Percentiles rank a stretch among this genome's conserved stretches.
phyloP scores from a whole-genome alignment of 2,113 vertebrate species.

The Pholis gunnellus region DNA sequence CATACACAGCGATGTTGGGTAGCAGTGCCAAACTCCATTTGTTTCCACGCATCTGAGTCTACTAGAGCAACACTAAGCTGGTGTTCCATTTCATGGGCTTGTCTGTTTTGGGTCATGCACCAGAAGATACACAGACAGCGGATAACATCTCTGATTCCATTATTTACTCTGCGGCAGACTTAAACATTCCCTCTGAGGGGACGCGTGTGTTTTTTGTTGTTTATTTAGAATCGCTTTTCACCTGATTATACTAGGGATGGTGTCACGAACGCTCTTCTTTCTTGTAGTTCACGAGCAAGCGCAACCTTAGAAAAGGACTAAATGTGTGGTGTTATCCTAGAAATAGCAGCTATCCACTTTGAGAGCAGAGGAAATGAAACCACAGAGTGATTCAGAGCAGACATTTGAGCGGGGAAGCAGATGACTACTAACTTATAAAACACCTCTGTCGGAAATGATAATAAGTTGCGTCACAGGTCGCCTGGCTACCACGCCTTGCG shows the following conservation, averaged over 20 bases:
- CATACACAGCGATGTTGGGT: slow-evolving; percentile 62
- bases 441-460: slow-evolving; percentile 9
- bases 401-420: slow-evolving; percentile 18
- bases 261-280: not conserved
- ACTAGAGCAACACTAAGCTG: slow-evolving; percentile 68
- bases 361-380: slow-evolving; percentile 44
- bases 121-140: slow-evolving; percentile 54
- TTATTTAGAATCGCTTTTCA: slow-evolving; percentile 20
- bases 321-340: slow-evolving; percentile 32
- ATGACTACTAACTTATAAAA: slow-evolving; percentile 29
- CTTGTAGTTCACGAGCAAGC: slow-evolving; percentile 33
- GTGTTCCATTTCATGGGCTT: slow-evolving; percentile 70
- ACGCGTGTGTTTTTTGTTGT: not conserved
- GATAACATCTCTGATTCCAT: slow-evolving; percentile 66
- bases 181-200: slow-evolving; percentile 24
- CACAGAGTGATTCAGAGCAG: slow-evolving; percentile 34
- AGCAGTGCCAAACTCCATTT: slow-evolving; percentile 70
- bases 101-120: slow-evolving; percentile 73
- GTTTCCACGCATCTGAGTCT: slow-evolving; percentile 64
- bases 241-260: slow-evolving; percentile 12
- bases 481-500: slow-evolving; percentile 46
- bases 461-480: slow-evolving; percentile 44
- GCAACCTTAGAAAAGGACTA: slow-evolving; percentile 34
- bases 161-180: slow-evolving; percentile 58
- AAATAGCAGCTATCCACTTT: slow-evolving; percentile 44